Base-by-base conservation (phyloP, 2,888 invertebrate species). In the Antitype chi region DNA sequence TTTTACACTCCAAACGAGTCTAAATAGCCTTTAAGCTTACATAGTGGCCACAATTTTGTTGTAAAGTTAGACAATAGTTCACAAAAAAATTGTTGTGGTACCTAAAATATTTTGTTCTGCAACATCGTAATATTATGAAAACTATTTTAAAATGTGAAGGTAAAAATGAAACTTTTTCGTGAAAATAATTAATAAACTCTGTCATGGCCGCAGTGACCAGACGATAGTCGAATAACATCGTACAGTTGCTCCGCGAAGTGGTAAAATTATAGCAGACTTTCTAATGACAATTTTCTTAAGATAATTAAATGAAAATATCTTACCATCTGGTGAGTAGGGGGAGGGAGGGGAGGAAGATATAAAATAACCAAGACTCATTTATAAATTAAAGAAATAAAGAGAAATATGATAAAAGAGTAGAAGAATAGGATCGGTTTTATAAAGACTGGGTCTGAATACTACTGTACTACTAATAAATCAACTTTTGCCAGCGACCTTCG, bases 131-230 rank as follows among this genome's bases (percentile, higher is more conserved):
- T 57, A 47, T 59, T 43, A 47, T 66, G 47, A 60, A 66, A 62
- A 52, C 25, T 74, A 43, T 82, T 82, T n/a, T 15, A n/a, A 68
- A 82, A 82, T 15, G 8, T 32, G 32, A 57, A 53, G 28, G 73
- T 25, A 32, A 32, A 32, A 64, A 9, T 52, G 17, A 64, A 74
- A 59, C 15, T 59, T 81, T 59, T 59, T 53, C 32, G 20, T 32
- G 32, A 59, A 81, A 53, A 47, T 81, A 25, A 74, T 53, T 66
- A 25, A 78, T 53, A 57, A 64, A 57, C 11, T n/a, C 13, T 64
- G 81, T 15, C 74, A 59, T 59, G 15, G 25, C n/a, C 47, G n/a
- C 25, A 20, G 74, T 78, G 78, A 23, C 38, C 55, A 78, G 49
- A 38, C 52, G 25, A 53, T 25, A 25, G 74, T 13, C 43, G 23